These are phyloP conservation scores for Scaptodrosophila lebanonensis DNA, from an alignment of 1,140 invertebrate genomes.

Conservation along the genomic window DNA sequence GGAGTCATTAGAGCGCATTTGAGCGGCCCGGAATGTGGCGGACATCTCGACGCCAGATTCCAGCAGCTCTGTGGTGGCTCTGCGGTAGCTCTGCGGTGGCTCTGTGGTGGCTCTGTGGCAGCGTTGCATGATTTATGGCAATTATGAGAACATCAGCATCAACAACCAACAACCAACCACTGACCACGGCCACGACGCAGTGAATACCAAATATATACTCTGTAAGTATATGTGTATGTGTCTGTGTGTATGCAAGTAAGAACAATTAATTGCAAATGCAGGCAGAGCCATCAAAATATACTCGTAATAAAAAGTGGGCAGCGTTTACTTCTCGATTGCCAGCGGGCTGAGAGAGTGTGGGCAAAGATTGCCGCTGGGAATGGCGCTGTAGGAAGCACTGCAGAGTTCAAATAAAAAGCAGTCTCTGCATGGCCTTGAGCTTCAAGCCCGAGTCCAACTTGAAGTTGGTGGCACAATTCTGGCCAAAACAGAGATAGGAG, in stretches of 20 bases:
- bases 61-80: slow-evolving; percentile 31
- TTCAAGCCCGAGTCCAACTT: too few species aligned
- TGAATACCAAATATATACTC: not conserved
- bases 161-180: not conserved
- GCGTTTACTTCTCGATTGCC: slow-evolving; percentile 37
- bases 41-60: slow-evolving; percentile 12
- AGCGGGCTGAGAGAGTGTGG: too few species aligned
- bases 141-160: slow-evolving; percentile 46
- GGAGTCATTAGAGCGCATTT: slow-evolving; percentile 72
- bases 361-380: too few species aligned
- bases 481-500: too few species aligned
- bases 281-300: slow-evolving; percentile 7
- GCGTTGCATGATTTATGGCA: slow-evolving; percentile 74
- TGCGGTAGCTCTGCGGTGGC: slow-evolving; percentile 60
- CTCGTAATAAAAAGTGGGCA: slow-evolving; percentile 26
- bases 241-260: slow-evolving; percentile 35
- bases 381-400: too few species aligned
- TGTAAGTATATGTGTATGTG: slow-evolving; percentile 32
- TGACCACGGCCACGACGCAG: too few species aligned
- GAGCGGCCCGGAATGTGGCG: slow-evolving; percentile 57
- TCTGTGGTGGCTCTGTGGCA: slow-evolving; percentile 50
- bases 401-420: too few species aligned
- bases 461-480: too few species aligned
- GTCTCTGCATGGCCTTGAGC: too few species aligned
- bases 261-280: slow-evolving; percentile 49